Evolutionary conservation across 2,113 vertebrate species (phyloP), one percentile per base, ranked within the genome.

Genomic region (Garra rufa): DNA sequence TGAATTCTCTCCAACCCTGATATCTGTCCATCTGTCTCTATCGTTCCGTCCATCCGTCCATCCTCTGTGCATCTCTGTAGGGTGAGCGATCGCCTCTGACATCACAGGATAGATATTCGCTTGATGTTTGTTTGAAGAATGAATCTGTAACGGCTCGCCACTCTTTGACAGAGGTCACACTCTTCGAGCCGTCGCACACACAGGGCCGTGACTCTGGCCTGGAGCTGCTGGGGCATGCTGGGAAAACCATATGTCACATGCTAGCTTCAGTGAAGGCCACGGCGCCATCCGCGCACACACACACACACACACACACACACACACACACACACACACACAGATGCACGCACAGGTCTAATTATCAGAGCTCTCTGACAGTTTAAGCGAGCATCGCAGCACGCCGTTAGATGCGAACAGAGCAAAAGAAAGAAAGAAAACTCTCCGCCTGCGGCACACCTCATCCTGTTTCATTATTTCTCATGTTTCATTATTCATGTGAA

Each of bases 281-380:
- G 0, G 14, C 2, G 19, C 21, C 38, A 30, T 63, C 41, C 61
- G 24, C 55, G 9, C 6, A 15, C 80, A 50, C 9, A 69, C 26
- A 85, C 43, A 74, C n/a, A 63, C 61, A 82, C 48, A 81, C 55
- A 63, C 71, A 70, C 71, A 38, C 63, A 65, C 82, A 76, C n/a
- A n/a, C n/a, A n/a, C n/a, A n/a, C n/a, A n/a, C n/a, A n/a, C n/a
- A n/a, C 17, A 73, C 21, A 24, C 52, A 61, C 76, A 34, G 61
- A 70, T n/a, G 67, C 59, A 71, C 71, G 65, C 59, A 61, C 71
- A 77, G 86, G 82, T 87, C 73, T 88, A 85, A 88, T 88, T 82
- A 85, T 83, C 82, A 61, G 69, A 63, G 74, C 80, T 73, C 28
- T 65, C 41, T 82, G 80, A 26, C 57, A n/a, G 69, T 38, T 70